phyloP scores from a whole-genome alignment of 2,797 vertebrate genomes.

The Acomys russatus region DNA sequence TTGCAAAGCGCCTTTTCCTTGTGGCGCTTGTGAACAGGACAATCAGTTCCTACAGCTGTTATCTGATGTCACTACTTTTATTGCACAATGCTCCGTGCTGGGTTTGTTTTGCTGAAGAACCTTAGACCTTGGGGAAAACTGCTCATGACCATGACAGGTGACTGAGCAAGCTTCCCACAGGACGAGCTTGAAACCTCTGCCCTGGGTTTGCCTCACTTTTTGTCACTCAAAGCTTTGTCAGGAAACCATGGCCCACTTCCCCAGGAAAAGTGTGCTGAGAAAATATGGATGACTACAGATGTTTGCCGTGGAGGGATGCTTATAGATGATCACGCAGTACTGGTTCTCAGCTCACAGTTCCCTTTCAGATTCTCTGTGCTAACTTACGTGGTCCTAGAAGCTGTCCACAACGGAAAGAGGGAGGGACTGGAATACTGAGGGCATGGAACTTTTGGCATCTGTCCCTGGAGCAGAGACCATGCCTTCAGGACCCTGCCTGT shows the following conservation, averaged over 20 bases:
- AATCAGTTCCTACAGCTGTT: background rate
- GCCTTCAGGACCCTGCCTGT: background rate
- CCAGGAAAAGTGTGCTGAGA: no score
- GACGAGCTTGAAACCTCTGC: background rate
- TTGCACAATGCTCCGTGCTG: background rate
- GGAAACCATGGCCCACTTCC: background rate
- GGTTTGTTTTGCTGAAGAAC: background rate
- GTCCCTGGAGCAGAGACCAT: no score
- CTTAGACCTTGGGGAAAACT: background rate
- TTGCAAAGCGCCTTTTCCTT: constrained; percentile 5
- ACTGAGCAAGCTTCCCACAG: background rate
- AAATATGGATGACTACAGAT: background rate
- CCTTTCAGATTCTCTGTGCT: background rate
- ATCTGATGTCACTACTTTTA: background rate
- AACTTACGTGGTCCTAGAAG: accelerated
- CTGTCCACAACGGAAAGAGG: no score
- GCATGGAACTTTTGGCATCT: background rate
- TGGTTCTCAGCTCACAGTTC: accelerated
- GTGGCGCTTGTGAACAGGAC: background rate
- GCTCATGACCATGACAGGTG: no score
- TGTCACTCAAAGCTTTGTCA: background rate
- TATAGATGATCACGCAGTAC: accelerated
- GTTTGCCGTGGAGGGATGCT: background rate
- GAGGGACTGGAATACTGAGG: accelerated
- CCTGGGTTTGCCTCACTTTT: background rate